Evolutionary conservation across 1,140 invertebrate genomes (phyloP).

Genomic region (Chrysoperla carnea): DNA sequence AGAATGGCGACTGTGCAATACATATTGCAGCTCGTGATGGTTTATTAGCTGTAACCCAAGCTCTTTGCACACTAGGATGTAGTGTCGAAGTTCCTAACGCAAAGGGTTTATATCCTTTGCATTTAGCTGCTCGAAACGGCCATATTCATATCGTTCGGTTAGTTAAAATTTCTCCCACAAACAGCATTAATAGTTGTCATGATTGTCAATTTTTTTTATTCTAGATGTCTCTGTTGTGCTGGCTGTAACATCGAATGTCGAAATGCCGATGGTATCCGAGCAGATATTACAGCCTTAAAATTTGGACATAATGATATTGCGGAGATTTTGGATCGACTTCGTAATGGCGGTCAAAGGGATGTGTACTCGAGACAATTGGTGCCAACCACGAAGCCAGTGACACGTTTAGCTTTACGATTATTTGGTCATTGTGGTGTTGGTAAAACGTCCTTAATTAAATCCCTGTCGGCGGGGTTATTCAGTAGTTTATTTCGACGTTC

Average conservation of each 20-base stretch:
- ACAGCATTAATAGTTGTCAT: no score
- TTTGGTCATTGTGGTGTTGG: constrained; percentile 63
- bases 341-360: constrained; percentile 32
- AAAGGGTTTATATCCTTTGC: constrained; percentile 50
- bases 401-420: constrained; percentile 54
- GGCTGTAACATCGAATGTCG: constrained; percentile 48
- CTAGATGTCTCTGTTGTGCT: constrained; percentile 50
- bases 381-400: constrained; percentile 39
- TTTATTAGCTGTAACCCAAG: constrained; percentile 46
- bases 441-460: constrained; percentile 56
- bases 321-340: constrained; percentile 48
- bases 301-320: constrained; percentile 59
- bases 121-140: constrained; percentile 55
- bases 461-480: constrained; percentile 49
- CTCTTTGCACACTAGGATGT: constrained; percentile 57
- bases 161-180: neutral
- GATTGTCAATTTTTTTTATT: no score
- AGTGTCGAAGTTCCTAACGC: constrained; percentile 49
- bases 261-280: constrained; percentile 55
- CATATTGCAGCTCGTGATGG: constrained; percentile 54
- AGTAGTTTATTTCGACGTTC: constrained; percentile 41
- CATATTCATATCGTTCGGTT: constrained; percentile 54
- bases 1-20: constrained; percentile 58
- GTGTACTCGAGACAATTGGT: constrained; percentile 53
- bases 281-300: constrained; percentile 66